These are phyloP conservation scores for Venustaconcha ellipsiformis DNA, from an alignment of 1,140 invertebrate species.

Conservation along the genomic window DNA sequence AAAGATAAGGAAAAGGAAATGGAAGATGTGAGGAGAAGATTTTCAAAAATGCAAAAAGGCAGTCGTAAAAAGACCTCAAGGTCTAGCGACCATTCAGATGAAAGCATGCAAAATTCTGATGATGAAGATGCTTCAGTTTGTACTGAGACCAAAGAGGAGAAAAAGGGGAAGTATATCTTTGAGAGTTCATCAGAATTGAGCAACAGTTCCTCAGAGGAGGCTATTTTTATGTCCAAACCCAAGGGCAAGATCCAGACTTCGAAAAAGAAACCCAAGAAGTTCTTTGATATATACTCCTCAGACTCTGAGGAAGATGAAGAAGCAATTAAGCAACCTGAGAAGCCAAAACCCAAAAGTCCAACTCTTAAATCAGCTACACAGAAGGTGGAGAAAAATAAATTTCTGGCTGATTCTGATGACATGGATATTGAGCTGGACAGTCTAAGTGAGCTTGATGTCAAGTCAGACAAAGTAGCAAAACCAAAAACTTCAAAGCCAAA, in stretches of 20 bases:
- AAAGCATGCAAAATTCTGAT: slow-evolving; percentile 43
- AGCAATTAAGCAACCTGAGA: slow-evolving; percentile 5
- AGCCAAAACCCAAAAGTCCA: slow-evolving; percentile 15
- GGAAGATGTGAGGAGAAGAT: slow-evolving; percentile 84
- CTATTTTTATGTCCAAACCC: slow-evolving; percentile 14
- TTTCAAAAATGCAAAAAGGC: slow-evolving; percentile 79
- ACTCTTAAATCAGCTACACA: slow-evolving; percentile 25
- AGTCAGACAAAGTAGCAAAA: slow-evolving; percentile 10
- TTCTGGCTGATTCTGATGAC: slow-evolving; percentile 12
- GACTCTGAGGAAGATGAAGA: slow-evolving; percentile 46
- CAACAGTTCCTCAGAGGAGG: slow-evolving; percentile 38
- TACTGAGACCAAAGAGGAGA: slow-evolving; percentile 30
- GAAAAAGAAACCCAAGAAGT: slow-evolving; percentile 35
- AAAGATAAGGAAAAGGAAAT: slow-evolving; percentile 78
- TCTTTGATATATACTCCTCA: slow-evolving; percentile 48
- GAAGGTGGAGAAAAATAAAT: slow-evolving; percentile 26
- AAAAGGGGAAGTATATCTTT: slow-evolving; percentile 42
- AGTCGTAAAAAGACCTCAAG: slow-evolving; percentile 47
- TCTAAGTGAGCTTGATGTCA: slow-evolving; percentile 32
- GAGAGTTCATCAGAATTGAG: slow-evolving; percentile 34
- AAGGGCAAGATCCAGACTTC: slow-evolving; percentile 14
- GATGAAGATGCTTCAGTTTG: slow-evolving; percentile 40
- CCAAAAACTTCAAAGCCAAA: slow-evolving; percentile 18
- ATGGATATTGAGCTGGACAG: slow-evolving; percentile 30
- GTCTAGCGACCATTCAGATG: slow-evolving; percentile 45